A percentile compares a stretch with the other conserved stretches of the same genome.
These are phyloP conservation scores for Gryon sp. DNA, from an alignment of 1,140 invertebrate genomes.

Conservation along the genomic window DNA sequence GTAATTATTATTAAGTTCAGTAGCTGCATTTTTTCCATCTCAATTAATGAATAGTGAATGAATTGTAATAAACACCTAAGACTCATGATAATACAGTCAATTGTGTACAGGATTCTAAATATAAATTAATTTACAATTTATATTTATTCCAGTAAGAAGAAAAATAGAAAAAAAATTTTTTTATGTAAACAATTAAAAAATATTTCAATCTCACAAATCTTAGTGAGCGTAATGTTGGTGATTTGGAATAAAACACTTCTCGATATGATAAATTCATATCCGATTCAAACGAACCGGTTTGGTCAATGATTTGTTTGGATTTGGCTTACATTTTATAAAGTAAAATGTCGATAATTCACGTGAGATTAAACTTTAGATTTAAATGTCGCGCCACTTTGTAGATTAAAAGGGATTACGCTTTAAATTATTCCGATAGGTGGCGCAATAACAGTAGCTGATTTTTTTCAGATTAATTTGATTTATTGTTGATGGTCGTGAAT, in stretches of 20 bases:
- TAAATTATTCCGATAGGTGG: conserved; percentile 51
- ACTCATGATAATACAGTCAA: too few species aligned
- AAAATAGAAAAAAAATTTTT: conserved; percentile 44
- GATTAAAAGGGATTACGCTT: conserved; percentile 58
- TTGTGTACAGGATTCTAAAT: too few species aligned
- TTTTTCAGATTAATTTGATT: conserved; percentile 39
- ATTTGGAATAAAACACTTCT: conserved; percentile 36
- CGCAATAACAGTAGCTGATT: conserved; percentile 47
- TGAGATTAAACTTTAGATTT: conserved; percentile 51
- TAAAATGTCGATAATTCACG: conserved; percentile 57
- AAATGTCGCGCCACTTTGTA: conserved; percentile 50
- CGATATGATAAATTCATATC: conserved; percentile 56
- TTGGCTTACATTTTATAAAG: conserved; percentile 49
- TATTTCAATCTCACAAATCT: conserved; percentile 31
- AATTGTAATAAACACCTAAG: too few species aligned
- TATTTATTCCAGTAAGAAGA: neutral
- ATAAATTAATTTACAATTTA: neutral
- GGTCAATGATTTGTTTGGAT: conserved; percentile 58
- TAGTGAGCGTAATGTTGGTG: conserved; percentile 27
- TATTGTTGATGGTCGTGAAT: conserved; percentile 9
- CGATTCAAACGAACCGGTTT: conserved; percentile 52
- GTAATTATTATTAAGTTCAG: too few species aligned
- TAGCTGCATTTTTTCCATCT: too few species aligned
- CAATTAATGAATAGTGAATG: too few species aligned
- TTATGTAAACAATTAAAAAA: too few species aligned